Evolutionary conservation across 2,113 vertebrate species (phyloP), one percentile per base, ranked within the genome.

Genomic region (Falco punctatus): DNA sequence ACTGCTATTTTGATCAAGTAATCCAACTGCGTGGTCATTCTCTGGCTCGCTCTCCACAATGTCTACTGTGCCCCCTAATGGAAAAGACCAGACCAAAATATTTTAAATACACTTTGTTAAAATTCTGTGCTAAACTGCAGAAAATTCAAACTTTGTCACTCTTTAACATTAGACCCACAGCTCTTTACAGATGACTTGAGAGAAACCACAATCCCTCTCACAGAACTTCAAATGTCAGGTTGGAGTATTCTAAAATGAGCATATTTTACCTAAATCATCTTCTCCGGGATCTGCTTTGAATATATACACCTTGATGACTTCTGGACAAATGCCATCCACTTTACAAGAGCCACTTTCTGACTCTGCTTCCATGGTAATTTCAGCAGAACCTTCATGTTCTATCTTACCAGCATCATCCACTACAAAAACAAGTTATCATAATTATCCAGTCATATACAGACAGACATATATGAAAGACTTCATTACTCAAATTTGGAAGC

Each of bases 221-320:
- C 51, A 73, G 84, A 64, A 90, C 84, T 93, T 71, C 87, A 96
- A 55, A 75, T 84, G 46, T 73, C 88, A 73, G 33, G 90, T 89
- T 96, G 80, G 52, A 91, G 77, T 79, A 81, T 77, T 95, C 88
- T 83, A 79, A 91, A 95, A 94, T 58, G 57, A 93, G 82, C 3
- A 1, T 61, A 75, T 92, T 99, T 98, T 97, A 99, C 99, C 99
- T 97, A 99, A 98, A 95, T 99, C 99, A 92, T 99, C 99, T 92
- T 99, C 99, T 88, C 99, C 99, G 49, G 99, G 99, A 94, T 99
- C 99, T 77, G 99, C 99, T 98, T 99, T 99, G 98, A 99, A 99
- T 98, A 99, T 99, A 98, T 99, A 99, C 93, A 99, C 99, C 95
- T 99, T 99, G 96, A 99, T 99, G 96, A 99, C 99, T 98, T 99